Evolutionary conservation across 1,140 invertebrate genomes (phyloP).

Genomic region (Mya arenaria): DNA sequence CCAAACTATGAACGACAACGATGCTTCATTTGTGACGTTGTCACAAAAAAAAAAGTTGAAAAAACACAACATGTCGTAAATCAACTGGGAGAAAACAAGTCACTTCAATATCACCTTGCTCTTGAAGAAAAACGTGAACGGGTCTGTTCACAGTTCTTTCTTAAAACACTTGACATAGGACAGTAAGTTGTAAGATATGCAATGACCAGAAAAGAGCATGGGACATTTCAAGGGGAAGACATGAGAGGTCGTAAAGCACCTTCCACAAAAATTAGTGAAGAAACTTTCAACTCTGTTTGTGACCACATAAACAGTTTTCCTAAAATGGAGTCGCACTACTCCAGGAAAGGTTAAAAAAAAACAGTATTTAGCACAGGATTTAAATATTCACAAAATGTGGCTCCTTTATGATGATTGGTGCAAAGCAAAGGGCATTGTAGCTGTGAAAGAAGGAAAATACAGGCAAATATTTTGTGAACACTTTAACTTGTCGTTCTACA

Average conservation of each 20-base stretch:
- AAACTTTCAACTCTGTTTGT: background rate
- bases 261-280: background rate
- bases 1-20: conserved; percentile 8
- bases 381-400: conserved; percentile 5
- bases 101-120: background rate
- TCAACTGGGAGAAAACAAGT: background rate
- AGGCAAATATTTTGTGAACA: conserved; percentile 21
- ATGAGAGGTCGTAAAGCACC: background rate
- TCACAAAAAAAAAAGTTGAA: background rate
- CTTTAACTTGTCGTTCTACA: conserved; percentile 5
- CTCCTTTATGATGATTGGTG: background rate
- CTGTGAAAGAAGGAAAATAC: background rate
- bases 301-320: conserved; percentile 10
- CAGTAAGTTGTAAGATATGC: background rate
- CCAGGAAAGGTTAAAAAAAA: background rate
- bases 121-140: background rate
- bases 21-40: conserved; percentile 6
- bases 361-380: background rate
- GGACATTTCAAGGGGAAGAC: background rate
- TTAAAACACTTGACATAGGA: conserved; percentile 3
- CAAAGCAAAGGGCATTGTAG: background rate
- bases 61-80: background rate
- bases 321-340: conserved; percentile 21
- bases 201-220: background rate
- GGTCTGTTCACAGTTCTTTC: conserved; percentile 4